phyloP scores from a whole-genome alignment of 2,113 vertebrate genomes.

The Monarcha castaneiventris region DNA sequence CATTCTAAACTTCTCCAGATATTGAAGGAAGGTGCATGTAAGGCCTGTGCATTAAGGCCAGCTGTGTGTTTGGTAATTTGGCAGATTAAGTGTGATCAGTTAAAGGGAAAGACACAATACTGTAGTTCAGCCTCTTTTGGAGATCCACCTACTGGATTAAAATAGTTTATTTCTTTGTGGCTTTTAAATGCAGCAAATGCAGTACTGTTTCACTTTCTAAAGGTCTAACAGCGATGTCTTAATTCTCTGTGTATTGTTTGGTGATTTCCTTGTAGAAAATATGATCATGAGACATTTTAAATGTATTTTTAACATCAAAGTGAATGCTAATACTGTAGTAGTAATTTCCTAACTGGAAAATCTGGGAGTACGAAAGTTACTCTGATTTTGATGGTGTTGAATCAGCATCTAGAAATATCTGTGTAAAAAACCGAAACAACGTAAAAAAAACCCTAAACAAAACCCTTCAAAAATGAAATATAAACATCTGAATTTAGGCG shows the following conservation, averaged over 20 bases:
- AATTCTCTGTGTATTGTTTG: not conserved
- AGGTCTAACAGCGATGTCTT: not conserved
- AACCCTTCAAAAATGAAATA: not conserved
- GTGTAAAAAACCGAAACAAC: not conserved
- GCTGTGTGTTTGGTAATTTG: not conserved
- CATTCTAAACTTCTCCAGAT: not conserved
- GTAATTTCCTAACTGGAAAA: not conserved
- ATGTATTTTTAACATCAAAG: not conserved
- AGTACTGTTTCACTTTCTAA: not conserved
- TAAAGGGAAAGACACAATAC: not conserved
- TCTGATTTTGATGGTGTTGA: not conserved
- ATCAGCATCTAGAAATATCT: not conserved
- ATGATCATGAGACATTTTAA: not conserved
- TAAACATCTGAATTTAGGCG: not conserved
- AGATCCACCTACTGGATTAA: not conserved
- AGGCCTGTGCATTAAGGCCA: not conserved
- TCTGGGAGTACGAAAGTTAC: not conserved
- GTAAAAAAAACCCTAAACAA: fast-evolving
- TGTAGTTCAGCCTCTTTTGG: not conserved
- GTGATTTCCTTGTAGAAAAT: not conserved
- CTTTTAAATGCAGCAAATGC: not conserved
- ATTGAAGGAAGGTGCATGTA: not conserved
- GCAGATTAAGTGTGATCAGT: not conserved
- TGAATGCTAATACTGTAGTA: not conserved
- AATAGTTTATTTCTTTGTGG: not conserved